Conservation (phyloP, 2,113 vertebrate species). For the Pycnonotus jocosus region DNA sequence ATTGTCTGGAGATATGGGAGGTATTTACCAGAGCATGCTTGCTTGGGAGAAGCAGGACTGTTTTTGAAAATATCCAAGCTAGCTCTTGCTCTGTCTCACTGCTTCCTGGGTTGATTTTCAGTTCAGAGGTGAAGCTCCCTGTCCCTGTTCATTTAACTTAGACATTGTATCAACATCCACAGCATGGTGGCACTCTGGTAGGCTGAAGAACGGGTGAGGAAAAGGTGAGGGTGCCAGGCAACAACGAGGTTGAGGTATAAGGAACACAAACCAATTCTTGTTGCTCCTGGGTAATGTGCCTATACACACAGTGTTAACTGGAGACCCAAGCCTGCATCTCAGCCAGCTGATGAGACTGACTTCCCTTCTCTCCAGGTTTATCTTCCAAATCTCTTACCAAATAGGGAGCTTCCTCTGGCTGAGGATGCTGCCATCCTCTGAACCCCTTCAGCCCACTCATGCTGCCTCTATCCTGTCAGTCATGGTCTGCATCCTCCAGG, state of each 20-base stretch:
- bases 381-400: not conserved
- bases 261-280: not conserved
- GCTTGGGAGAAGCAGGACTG: not conserved
- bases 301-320: not conserved
- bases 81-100: not conserved
- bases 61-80: not conserved
- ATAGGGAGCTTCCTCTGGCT: not conserved
- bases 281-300: not conserved
- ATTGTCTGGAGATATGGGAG: not conserved
- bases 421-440: not conserved
- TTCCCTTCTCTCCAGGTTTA: not conserved
- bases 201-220: not conserved
- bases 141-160: not conserved
- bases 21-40: not conserved
- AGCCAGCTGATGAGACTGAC: not conserved
- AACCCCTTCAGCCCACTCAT: not conserved
- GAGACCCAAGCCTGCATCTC: not conserved
- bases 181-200: fast-evolving
- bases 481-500: not conserved
- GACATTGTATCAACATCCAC: fast-evolving
- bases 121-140: not conserved
- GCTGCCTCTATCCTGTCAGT: not conserved
- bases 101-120: not conserved
- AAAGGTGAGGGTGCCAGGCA: not conserved
- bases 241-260: not conserved